These are phyloP conservation scores for Steinernema feltiae DNA, from an alignment of 1,140 invertebrate species.

Conservation along the genomic window DNA sequence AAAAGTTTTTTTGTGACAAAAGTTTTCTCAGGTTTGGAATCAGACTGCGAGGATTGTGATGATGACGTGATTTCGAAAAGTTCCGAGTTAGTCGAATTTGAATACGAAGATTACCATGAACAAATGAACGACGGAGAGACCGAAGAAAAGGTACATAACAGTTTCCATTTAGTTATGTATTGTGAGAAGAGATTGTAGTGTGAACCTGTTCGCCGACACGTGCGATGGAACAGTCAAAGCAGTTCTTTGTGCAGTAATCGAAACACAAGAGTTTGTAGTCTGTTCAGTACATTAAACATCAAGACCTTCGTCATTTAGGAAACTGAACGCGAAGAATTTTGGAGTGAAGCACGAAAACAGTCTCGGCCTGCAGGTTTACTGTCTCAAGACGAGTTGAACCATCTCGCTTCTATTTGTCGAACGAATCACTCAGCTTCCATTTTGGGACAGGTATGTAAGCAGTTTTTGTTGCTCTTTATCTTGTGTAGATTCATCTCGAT, in stretches of 20 bases:
- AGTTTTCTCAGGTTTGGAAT: background rate
- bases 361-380: slow-evolving; percentile 57
- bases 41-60: background rate
- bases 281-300: background rate
- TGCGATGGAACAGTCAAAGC: background rate
- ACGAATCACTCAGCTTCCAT: slow-evolving; percentile 21
- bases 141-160: background rate
- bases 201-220: background rate
- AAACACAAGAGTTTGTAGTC: background rate
- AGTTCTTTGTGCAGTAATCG: background rate
- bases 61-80: background rate
- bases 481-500: slow-evolving; percentile 63
- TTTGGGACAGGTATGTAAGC: slow-evolving; percentile 44
- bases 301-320: slow-evolving; percentile 25
- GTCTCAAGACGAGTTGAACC: slow-evolving; percentile 57
- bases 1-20: background rate
- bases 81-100: background rate
- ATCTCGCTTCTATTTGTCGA: background rate
- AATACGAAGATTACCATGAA: slow-evolving; percentile 10
- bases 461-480: background rate
- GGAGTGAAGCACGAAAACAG: slow-evolving; percentile 49
- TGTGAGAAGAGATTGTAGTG: background rate
- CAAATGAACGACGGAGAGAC: slow-evolving; percentile 20
- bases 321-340: slow-evolving; percentile 59
- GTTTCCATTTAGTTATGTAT: background rate